Evolutionary conservation across 2,888 invertebrate genomes (phyloP), one percentile per base, ranked within the genome.

Genomic region (Lobophora halterata): DNA sequence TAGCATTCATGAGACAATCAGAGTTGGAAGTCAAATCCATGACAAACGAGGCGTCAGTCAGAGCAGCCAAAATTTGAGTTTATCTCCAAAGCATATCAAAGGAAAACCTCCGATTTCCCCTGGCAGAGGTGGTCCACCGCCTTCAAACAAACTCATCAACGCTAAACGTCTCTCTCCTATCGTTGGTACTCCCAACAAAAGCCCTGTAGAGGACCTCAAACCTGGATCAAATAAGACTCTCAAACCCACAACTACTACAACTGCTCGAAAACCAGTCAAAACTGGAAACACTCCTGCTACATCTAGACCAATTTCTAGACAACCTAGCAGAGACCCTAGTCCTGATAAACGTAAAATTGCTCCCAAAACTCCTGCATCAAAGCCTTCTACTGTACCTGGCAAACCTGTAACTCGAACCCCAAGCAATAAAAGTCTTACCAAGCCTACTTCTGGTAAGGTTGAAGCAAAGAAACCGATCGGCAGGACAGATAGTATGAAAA

Each of bases 71-170:
- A 70, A 79, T 49, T 59, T 88, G 18, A 71, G 61, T 8, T 71
- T 85, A 40, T 60, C 78, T 9, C 80, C 82, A 1, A 58, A 75
- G 19, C 68, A 68, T 44, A 75, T 88, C n/a, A 82, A 71, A 63
- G 78, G 82, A 0, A 88, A 88, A 55, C 88, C 88, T 24, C 88
- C 88, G 6, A 87, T 83, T 31, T 86, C 86, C 18, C 88, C 88
- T 1, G 82, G 81, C 1, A 79, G 73, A 62, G 71, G 61, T 34
- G 88, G 88, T 0, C 88, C 88, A 7, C 88, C 88, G 0, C 88
- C 88, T 20, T 77, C 85, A 0, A 86, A 88, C 25, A 83, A 69
- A 54, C 52, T 71, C 8, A 79, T 88, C 1, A 88, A 82, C 37
- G 57, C 87, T 5, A 88, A 88, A 69, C 66, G 88, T 27, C 61